Conservation (phyloP, 2,113 vertebrate species). For the Gavialis gangeticus region DNA sequence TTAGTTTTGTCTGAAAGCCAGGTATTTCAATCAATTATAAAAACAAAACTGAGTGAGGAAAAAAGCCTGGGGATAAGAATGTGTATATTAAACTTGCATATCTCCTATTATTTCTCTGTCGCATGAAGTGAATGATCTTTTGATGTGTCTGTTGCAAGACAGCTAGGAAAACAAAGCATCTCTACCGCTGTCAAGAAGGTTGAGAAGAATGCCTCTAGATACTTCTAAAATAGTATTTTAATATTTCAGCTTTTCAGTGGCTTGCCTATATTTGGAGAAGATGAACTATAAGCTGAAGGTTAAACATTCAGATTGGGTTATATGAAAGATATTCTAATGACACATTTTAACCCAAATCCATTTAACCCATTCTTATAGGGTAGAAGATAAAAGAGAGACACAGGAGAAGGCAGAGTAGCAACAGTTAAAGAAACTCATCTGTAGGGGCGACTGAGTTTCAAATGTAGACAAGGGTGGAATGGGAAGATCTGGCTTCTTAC, state of each 20-base stretch:
- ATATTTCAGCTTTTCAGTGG: neutral
- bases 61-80: slow-evolving; percentile 14
- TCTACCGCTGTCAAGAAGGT: neutral
- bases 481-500: neutral
- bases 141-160: neutral
- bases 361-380: neutral
- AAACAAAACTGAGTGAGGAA: slow-evolving; percentile 26
- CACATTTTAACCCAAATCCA: neutral
- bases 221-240: neutral
- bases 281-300: neutral
- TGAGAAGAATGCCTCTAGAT: slow-evolving; percentile 28
- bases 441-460: neutral
- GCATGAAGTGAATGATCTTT: slow-evolving; percentile 1
- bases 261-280: neutral
- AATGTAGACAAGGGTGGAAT: neutral
- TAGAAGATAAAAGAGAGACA: neutral
- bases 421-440: neutral
- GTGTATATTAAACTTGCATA: neutral
- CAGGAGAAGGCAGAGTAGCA: neutral
- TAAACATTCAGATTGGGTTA: neutral
- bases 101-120: neutral
- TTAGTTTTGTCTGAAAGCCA: neutral
- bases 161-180: slow-evolving; percentile 20
- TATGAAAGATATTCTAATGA: neutral
- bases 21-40: neutral